Evolutionary conservation across 2,888 invertebrate species (phyloP).

Genomic region (Caenorhabditis macrosperma): DNA sequence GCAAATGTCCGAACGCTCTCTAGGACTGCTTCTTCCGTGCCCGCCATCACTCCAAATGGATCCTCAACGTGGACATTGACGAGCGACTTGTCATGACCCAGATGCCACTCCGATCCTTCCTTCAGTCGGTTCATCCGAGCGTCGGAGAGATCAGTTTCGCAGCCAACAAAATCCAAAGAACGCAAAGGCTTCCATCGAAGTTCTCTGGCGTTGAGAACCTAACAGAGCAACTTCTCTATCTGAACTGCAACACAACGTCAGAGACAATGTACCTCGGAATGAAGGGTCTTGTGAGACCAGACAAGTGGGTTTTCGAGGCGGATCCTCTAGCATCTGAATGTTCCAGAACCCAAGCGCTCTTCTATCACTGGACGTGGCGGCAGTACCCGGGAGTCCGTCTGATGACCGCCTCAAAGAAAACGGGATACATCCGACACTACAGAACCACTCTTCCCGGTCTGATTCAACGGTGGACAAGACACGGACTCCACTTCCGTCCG

Average conservation of each 20-base stretch:
- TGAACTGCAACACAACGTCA: not conserved
- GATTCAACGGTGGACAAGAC: not conserved
- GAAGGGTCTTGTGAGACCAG: conserved; percentile 1
- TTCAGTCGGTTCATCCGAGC: not conserved
- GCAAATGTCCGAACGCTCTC: not conserved
- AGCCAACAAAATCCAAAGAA: not conserved
- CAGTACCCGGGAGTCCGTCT: not conserved
- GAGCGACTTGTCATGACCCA: conserved; percentile 10
- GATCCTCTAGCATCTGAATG: not conserved
- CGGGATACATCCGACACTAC: conserved; percentile 8
- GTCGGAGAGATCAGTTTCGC: conserved; percentile 13
- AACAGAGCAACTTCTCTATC: not conserved
- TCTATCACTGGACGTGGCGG: conserved; percentile 13
- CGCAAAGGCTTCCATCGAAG: not conserved
- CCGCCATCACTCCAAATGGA: conserved; percentile 25
- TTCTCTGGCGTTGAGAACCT: not conserved
- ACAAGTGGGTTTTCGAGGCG: not conserved
- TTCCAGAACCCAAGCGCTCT: not conserved
- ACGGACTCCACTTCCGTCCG: not conserved
- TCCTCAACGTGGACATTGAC: conserved; percentile 23
- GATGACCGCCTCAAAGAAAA: not conserved
- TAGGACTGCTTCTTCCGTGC: conserved; percentile 25
- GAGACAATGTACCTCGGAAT: not conserved
- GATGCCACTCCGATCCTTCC: not conserved
- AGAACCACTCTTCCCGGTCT: conserved; percentile 8